Conservation (phyloP, 2,888 invertebrate species). For the Pheosia gnoma region DNA sequence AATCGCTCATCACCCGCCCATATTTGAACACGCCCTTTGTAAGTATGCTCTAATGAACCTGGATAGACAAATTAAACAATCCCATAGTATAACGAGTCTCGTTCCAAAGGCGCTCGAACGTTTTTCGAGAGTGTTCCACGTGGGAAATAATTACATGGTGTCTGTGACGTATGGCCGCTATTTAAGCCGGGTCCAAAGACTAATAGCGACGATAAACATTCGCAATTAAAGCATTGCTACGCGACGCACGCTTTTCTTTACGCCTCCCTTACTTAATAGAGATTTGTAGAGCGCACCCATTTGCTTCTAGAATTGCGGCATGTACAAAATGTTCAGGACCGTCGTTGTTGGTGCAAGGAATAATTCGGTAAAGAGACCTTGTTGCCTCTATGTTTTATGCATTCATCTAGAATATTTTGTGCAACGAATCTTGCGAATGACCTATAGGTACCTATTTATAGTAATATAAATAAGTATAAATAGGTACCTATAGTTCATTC, state of each 20-base stretch:
- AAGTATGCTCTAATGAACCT: conserved; percentile 53
- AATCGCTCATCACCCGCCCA: conserved; percentile 36
- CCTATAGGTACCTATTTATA: no score
- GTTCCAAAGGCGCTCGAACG: conserved; percentile 59
- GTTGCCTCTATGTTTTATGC: neutral
- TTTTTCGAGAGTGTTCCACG: conserved; percentile 75
- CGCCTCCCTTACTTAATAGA: conserved; percentile 71
- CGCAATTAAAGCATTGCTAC: conserved; percentile 82
- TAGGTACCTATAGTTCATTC: no score
- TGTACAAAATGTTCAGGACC: conserved; percentile 35
- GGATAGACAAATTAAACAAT: conserved; percentile 71
- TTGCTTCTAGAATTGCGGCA: conserved; percentile 42
- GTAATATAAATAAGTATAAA: no score
- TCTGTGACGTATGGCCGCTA: conserved; percentile 79
- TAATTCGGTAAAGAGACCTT: conserved; percentile 13
- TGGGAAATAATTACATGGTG: conserved; percentile 80
- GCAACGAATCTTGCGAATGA: neutral
- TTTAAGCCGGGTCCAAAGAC: conserved; percentile 78
- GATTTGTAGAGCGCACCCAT: conserved; percentile 64
- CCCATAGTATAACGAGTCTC: conserved; percentile 59
- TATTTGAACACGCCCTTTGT: conserved; percentile 48
- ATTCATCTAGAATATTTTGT: neutral
- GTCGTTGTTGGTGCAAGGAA: conserved; percentile 24
- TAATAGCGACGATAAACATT: conserved; percentile 79
- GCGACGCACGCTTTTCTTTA: conserved; percentile 82